These are phyloP conservation scores for Pterostichus madidus DNA, from an alignment of 2,888 invertebrate species.

Conservation along the genomic window DNA sequence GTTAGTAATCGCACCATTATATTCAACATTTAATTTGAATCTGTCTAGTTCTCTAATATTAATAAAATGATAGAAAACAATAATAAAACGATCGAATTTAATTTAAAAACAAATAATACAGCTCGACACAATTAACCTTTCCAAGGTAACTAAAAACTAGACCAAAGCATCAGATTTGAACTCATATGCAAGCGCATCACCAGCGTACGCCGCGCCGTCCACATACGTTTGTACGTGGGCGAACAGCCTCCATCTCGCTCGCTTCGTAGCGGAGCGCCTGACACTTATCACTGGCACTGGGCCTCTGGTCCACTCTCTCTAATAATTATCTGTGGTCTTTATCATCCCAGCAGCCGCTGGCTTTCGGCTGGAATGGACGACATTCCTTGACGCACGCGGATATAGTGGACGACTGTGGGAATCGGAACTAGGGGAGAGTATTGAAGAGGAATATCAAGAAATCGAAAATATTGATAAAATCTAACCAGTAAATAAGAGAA, in stretches of 20 bases:
- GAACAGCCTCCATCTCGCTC: slow-evolving; percentile 1
- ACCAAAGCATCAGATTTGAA: slow-evolving; percentile 28
- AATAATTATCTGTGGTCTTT: slow-evolving; percentile 65
- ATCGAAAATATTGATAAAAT: background rate
- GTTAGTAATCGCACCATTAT: no score
- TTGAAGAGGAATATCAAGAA: background rate
- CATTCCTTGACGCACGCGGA: slow-evolving; percentile 34
- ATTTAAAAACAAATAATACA: background rate
- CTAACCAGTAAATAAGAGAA: no score
- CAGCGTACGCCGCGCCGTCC: background rate
- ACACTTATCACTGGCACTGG: slow-evolving; percentile 11
- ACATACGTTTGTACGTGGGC: background rate
- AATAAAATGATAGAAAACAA: no score
- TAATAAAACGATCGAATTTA: background rate
- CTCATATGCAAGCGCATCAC: slow-evolving; percentile 1
- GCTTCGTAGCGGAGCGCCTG: background rate
- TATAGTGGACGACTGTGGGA: slow-evolving; percentile 1
- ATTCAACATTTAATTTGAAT: no score
- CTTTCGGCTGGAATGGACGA: slow-evolving; percentile 35
- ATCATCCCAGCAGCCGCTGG: slow-evolving; percentile 50
- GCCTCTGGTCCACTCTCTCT: slow-evolving; percentile 33
- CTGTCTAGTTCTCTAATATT: no score
- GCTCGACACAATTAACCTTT: slow-evolving; percentile 1
- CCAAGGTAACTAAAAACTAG: slow-evolving; percentile 19
- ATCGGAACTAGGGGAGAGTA: background rate